Base-by-base conservation (phyloP, 2,113 vertebrate genomes). In the Charadrius vociferus region DNA sequence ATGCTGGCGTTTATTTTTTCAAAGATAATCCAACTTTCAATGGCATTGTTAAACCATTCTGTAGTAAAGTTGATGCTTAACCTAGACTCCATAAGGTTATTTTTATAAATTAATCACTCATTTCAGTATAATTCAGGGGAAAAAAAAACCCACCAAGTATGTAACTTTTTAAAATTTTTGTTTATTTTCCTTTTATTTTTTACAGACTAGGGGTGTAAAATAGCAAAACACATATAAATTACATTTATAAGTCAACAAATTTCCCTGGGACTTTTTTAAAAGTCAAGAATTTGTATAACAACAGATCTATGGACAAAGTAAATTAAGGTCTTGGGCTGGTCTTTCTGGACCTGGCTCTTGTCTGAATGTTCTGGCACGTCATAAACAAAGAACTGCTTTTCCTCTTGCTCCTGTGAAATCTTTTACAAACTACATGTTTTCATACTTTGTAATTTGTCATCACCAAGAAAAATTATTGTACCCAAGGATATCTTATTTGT, bases 21-120 rank as follows among this genome's bases (percentile, higher is more conserved):
- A 90, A n/a, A 79, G 90, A 93, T 91, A 94, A 95, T 95, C 94
- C 91, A 73, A 9, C 78, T 79, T 50, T 93, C 90, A 93, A 96
- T 96, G 59, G 59, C 58, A 29, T 43, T 95, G 68, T 95, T 95
- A 67, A 94, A 84, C 70, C 87, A 34, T 93, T 83, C 62, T 93
- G 32, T 66, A 63, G 59, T 94, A 56, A 96, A 95, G 55, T 75
- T 81, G 63, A 36, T 75, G 59, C 70, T 94, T 97, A 68, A 92
- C 94, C 29, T 87, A 61, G 75, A 84, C n/a, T 81, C 39, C 43
- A 4, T 89, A 66, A 91, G n/a, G 53, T 81, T 8, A 43, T 61
- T 83, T 88, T 52, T 58, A n/a, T 85, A 94, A 95, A 90, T 75
- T 30, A 68, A 53, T 75, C 53, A 92, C 50, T 78, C 30, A 70